phyloP scores from a whole-genome alignment of 2,888 invertebrate species.

The Pantelozetes paolii region DNA sequence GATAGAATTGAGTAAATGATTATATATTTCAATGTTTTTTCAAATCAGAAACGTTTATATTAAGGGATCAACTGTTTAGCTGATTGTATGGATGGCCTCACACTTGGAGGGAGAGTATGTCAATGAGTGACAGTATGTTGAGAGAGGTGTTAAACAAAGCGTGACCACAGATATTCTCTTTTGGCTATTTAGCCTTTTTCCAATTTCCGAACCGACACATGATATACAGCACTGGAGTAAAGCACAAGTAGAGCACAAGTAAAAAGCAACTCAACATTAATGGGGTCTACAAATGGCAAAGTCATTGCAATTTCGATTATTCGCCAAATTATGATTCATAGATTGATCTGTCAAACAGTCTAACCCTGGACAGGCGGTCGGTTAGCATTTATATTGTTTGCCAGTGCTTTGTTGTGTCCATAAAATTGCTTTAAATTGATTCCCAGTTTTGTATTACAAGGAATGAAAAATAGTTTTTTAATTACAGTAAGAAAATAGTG shows the following conservation, averaged over 20 bases:
- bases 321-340: conserved; percentile 27
- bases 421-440: too few relatives aligned
- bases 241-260: not conserved
- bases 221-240: not conserved
- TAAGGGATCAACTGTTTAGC: not conserved
- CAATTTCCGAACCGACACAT: conserved; percentile 12
- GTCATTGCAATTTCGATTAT: conserved; percentile 19
- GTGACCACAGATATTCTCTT: conserved; percentile 24
- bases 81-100: conserved; percentile 21
- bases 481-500: too few relatives aligned
- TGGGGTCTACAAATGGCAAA: not conserved
- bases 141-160: conserved; percentile 35
- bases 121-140: conserved; percentile 19
- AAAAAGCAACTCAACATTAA: not conserved
- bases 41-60: conserved; percentile 33
- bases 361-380: too few relatives aligned
- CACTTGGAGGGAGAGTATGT: not conserved
- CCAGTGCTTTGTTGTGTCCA: too few relatives aligned
- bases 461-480: too few relatives aligned
- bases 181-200: conserved; percentile 21
- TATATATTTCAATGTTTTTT: conserved; percentile 29
- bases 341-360: too few relatives aligned
- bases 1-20: conserved; percentile 12
- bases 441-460: too few relatives aligned
- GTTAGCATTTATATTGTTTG: too few relatives aligned